Conservation (phyloP, 1,140 invertebrate genomes). For the Drosophila neocordata region DNA sequence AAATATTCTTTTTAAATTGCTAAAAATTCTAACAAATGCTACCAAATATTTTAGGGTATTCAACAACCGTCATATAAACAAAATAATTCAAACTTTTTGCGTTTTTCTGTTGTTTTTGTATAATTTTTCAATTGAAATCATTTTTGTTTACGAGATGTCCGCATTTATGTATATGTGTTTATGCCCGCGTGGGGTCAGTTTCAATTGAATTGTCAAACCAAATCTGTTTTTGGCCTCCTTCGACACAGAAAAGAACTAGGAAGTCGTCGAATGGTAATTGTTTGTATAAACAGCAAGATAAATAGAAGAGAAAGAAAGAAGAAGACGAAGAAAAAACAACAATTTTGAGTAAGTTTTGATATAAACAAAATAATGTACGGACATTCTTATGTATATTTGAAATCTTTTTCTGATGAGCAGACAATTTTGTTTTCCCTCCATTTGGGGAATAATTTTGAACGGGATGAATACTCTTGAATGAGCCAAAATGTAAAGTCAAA, state of each 20-base stretch:
- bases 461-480: background rate
- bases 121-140: constrained; percentile 65
- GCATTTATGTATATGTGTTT: constrained; percentile 18
- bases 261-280: constrained; percentile 30
- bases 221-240: background rate
- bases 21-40: too few relatives aligned
- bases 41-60: background rate
- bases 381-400: background rate
- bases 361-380: constrained; percentile 25
- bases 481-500: background rate
- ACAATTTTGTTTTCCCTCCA: background rate
- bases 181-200: constrained; percentile 54
- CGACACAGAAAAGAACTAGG: constrained; percentile 25
- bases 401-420: constrained; percentile 7
- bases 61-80: background rate
- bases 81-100: background rate
- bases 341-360: constrained; percentile 30
- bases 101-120: constrained; percentile 51
- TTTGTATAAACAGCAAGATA: constrained; percentile 26
- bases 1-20: too few relatives aligned
- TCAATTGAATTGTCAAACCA: constrained; percentile 50
- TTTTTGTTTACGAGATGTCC: constrained; percentile 55
- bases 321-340: background rate
- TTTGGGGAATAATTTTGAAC: background rate
- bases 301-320: background rate